A percentile compares a stretch with the other conserved stretches of the same genome.
Evolutionary conservation across 2,888 invertebrate species (phyloP).

Genomic region (Nemotelus nigrinus): DNA sequence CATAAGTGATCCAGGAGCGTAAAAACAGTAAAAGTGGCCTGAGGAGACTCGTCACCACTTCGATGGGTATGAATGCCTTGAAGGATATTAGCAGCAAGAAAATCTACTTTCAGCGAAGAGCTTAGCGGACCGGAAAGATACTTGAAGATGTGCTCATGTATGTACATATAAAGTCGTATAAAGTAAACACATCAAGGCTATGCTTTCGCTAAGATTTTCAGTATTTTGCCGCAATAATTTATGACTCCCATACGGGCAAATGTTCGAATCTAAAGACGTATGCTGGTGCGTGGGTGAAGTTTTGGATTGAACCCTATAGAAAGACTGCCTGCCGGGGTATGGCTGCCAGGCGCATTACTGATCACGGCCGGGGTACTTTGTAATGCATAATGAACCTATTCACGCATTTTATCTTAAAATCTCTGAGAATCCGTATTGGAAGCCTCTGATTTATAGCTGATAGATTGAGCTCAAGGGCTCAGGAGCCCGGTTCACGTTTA

Average conservation of each 20-base stretch:
- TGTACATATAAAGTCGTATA: slow-evolving; percentile 5
- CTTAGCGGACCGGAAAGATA: slow-evolving; percentile 13
- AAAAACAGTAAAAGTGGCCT: neutral
- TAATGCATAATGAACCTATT: slow-evolving; percentile 15
- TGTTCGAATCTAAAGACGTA: neutral
- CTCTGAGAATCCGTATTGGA: slow-evolving; percentile 29
- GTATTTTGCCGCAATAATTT: slow-evolving; percentile 46
- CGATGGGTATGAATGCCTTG: slow-evolving; percentile 4
- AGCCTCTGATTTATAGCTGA: slow-evolving; percentile 45
- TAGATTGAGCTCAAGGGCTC: slow-evolving; percentile 12
- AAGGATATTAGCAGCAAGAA: slow-evolving; percentile 22
- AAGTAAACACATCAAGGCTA: slow-evolving; percentile 39
- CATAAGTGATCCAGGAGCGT: neutral
- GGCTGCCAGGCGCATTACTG: neutral
- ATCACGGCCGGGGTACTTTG: neutral
- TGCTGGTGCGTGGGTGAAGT: neutral
- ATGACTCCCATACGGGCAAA: slow-evolving; percentile 45
- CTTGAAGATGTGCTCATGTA: neutral
- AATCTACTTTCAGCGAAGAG: slow-evolving; percentile 29
- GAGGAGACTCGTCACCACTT: too few species aligned
- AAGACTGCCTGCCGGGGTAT: neutral
- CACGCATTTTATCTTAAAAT: slow-evolving; percentile 34
- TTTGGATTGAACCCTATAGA: neutral
- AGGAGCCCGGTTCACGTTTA: too few species aligned
- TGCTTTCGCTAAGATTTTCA: slow-evolving; percentile 28